Evolutionary conservation across 2,113 vertebrate species (phyloP), one percentile per base, ranked within the genome.

Genomic region (Euleptes europaea): DNA sequence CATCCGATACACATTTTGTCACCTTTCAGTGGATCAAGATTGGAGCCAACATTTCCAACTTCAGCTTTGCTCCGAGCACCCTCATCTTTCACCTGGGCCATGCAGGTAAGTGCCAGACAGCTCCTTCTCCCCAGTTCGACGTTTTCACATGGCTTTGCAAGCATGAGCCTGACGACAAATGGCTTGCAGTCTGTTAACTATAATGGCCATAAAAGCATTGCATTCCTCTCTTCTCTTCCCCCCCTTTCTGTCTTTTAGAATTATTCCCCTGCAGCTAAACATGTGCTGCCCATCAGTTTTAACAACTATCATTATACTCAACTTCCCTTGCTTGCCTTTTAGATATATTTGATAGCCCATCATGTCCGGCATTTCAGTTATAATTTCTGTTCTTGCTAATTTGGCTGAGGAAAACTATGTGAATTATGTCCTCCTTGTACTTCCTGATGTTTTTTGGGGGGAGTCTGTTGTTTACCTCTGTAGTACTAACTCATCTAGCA

Each of bases 11-110:
- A 65, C 51, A 89, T 86, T 69, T 80, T 78, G 77, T 63, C 69
- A 57, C 44, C 66, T 88, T 86, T 94, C 88, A 99, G 99, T 99
- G 99, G 99, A 93, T 99, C 84, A 99, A 99, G 94, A 97, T 99
- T 66, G 99, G 99, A 75, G 99, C 98, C 93, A 99, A 99, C 93
- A 94, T 99, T 90, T 98, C 98, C 93, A 99, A 98, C 96, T 98
- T 99, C 94, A 99, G 96, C 95, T 97, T 99, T 94, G 96, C 98
- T 93, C 99, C 98, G 84, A 99, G 99, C 96, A 97, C 98, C 15
- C 93, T 99, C 90, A 94, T 99, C 88, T 99, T 99, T 94, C 99
- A 99, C 35, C 31, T 98, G 73, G 99, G 99, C 89, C 98, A 99
- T 84, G 99, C 98, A 96, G 98, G 98, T 99, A 91, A 96, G 97